Conservation (phyloP, 2,797 vertebrate species). For the Spondyliosoma cantharus region DNA sequence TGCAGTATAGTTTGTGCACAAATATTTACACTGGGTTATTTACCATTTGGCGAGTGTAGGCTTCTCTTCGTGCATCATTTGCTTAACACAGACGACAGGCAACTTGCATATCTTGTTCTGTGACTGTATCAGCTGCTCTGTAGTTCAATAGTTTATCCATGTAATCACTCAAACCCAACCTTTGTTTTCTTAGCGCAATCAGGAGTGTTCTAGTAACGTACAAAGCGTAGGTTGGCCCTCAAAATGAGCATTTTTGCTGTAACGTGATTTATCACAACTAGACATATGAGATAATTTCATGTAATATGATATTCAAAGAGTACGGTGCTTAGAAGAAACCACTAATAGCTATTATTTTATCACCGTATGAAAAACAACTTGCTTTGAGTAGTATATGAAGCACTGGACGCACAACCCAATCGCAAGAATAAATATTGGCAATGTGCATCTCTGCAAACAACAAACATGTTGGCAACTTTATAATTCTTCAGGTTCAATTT, state of each 20-base stretch:
- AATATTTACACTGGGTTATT: constrained; percentile 22
- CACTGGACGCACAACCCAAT: background rate
- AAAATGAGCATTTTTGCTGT: background rate
- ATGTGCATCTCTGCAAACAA: no score
- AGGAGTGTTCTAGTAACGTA: background rate
- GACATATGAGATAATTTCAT: constrained; percentile 5
- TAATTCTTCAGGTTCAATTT: no score
- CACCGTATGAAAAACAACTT: background rate
- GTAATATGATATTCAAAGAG: background rate
- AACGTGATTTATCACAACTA: constrained; percentile 3
- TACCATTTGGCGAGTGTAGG: constrained; percentile 7
- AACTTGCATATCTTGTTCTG: constrained; percentile 8
- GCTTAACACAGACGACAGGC: background rate
- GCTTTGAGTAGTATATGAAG: background rate
- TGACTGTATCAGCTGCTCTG: background rate
- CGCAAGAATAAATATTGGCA: no score
- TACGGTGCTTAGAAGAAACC: background rate
- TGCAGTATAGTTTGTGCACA: constrained; percentile 2
- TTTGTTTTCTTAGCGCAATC: constrained; percentile 3
- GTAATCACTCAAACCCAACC: constrained; percentile 1
- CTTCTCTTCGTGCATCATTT: background rate
- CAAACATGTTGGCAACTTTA: no score
- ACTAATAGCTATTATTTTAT: background rate
- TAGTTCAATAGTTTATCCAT: constrained; percentile 20
- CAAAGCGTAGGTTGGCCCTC: background rate